Base-by-base conservation (phyloP, 2,888 invertebrate genomes). In the Lacanobia oleracea region DNA sequence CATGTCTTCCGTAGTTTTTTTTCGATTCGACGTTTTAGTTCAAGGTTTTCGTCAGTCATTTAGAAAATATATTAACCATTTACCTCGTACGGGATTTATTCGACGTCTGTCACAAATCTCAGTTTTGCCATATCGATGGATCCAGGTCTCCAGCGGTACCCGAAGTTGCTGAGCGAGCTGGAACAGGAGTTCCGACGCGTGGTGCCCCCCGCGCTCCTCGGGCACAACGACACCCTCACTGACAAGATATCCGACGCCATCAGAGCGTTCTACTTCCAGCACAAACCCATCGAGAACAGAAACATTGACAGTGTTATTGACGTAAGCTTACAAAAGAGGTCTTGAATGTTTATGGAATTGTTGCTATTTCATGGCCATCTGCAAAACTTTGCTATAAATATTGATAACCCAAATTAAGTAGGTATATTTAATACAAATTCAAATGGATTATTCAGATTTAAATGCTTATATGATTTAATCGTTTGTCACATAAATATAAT, bases 261-360 rank as follows among this genome's bases (percentile, higher is more conserved):
- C 78, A 92, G 96, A 16, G 91, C 95, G 16, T 97, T 97, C 90
- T 97, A 97, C 91, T 94, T 97, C 88, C 96, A 97, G 68, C 93
- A 96, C 60, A 93, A 96, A 50, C 92, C 96, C 1, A 96, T 97
- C 10, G 96, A 96, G 53, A 87, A 94, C 54, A 95, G 96, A 64
- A 97, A 96, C 60, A 90, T 96, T 67, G 96, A 97, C 86, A 96
- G 96, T 88, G 96, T 97, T 84, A 97, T 97, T 83, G 95, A 96
- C 83, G 96, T 96, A 88, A 93, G 94, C 57, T 51, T 23, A 21
- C 33, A 48, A 2, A 37, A 53, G 5, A 51, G n/a, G 8, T 27
- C 14, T 8, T 56, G 27, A 1, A n/a, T 4, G 7, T 45, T 40
- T 59, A 8, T 33, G n/a, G n/a, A 33, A 43, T 51, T 57, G 10